These are phyloP conservation scores for Leucoraja ocellata DNA, from an alignment of 2,797 vertebrate species.

Conservation along the genomic window DNA sequence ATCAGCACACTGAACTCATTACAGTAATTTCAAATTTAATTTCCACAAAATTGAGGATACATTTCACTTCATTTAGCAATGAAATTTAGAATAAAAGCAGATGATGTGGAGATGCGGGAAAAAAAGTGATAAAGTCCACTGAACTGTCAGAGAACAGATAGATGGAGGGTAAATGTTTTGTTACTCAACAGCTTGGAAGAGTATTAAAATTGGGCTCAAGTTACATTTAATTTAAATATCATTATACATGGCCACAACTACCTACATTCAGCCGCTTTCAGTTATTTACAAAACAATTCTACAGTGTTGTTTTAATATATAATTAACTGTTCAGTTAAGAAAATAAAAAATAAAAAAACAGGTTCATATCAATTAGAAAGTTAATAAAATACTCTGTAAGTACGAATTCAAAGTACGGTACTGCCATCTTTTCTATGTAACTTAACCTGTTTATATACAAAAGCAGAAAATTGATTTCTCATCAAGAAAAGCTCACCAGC, in stretches of 20 bases:
- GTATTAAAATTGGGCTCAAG: not conserved
- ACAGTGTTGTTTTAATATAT: too few relatives aligned
- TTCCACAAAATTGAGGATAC: not conserved
- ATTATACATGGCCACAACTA: not conserved
- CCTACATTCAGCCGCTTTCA: too few relatives aligned
- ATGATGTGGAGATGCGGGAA: not conserved
- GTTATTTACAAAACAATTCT: too few relatives aligned
- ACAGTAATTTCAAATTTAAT: not conserved
- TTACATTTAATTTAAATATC: not conserved
- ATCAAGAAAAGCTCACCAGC: not conserved
- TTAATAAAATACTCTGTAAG: not conserved
- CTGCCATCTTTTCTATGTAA: not conserved
- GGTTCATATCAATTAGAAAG: not conserved
- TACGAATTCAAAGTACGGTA: not conserved
- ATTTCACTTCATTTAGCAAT: not conserved
- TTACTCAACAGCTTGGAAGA: not conserved
- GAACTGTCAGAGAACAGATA: not conserved
- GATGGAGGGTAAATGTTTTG: not conserved
- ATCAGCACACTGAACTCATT: not conserved
- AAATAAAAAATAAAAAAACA: too few relatives aligned
- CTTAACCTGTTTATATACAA: not conserved
- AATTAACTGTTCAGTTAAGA: too few relatives aligned
- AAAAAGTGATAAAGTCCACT: not conserved
- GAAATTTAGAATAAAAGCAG: not conserved
- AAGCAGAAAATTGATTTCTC: not conserved